These are phyloP conservation scores for Caenorhabditis afra DNA, from an alignment of 2,888 invertebrate species.

Conservation along the genomic window DNA sequence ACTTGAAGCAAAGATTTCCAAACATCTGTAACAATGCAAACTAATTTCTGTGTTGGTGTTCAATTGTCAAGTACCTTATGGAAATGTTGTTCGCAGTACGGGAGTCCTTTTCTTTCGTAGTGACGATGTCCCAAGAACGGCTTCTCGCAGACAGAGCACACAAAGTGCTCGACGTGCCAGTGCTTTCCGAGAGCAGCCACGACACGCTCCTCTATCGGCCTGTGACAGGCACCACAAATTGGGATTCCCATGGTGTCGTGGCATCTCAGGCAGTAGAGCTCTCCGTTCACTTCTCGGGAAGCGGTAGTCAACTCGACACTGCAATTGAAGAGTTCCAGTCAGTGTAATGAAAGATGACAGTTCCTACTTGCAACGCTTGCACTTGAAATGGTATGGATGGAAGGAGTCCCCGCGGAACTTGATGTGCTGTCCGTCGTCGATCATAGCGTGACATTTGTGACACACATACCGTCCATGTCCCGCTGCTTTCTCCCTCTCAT, in stretches of 20 bases:
- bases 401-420: conserved; percentile 90
- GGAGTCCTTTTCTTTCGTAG: conserved; percentile 97
- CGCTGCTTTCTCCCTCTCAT: conserved; percentile 94
- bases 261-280: conserved; percentile 90
- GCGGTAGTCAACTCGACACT: conserved; percentile 94
- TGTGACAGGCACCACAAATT: conserved; percentile 98
- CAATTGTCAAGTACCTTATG: conserved; percentile 84
- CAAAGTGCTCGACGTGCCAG: conserved; percentile 99
- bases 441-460: conserved; percentile 84
- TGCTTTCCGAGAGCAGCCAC: conserved; percentile 98
- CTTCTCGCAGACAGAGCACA: conserved; percentile 99
- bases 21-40: conserved; percentile 86
- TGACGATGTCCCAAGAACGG: conserved; percentile 99
- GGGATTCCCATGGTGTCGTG: conserved; percentile 85
- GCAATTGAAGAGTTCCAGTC: too few relatives aligned
- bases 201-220: conserved; percentile 98
- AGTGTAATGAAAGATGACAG: too few relatives aligned
- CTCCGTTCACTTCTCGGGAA: conserved; percentile 92
- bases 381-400: conserved; percentile 99
- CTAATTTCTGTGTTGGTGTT: neutral
- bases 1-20: conserved; percentile 98
- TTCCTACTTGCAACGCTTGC: conserved; percentile 85
- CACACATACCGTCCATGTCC: conserved; percentile 93
- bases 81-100: conserved; percentile 99
- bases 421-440: conserved; percentile 83